Evolutionary conservation across 2,888 invertebrate genomes (phyloP).

Genomic region (Ommatoiulus sabulosus): DNA sequence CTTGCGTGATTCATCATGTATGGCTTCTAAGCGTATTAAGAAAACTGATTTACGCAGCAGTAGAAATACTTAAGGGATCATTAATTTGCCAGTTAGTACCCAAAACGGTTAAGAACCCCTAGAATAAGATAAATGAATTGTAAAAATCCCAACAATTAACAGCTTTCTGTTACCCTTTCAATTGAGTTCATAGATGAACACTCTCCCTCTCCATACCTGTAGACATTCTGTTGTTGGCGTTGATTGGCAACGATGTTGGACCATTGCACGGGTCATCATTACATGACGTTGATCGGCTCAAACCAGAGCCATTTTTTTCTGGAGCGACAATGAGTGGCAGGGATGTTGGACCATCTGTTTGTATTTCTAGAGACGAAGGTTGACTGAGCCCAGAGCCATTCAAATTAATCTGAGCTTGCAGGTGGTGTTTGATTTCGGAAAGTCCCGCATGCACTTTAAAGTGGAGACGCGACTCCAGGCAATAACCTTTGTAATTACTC

Average conservation of each 20-base stretch:
- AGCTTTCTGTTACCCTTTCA: not conserved
- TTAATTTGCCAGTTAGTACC: not conserved
- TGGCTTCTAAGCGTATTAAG: no score
- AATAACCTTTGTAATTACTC: slow-evolving; percentile 88
- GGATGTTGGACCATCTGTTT: not conserved
- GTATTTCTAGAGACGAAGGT: not conserved
- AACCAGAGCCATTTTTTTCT: not conserved
- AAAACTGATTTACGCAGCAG: no score
- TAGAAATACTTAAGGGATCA: not conserved
- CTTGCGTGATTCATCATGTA: no score
- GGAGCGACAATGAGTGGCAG: not conserved
- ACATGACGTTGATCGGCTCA: not conserved
- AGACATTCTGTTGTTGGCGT: not conserved
- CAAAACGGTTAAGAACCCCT: not conserved
- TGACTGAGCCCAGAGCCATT: slow-evolving; percentile 10
- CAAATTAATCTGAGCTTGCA: not conserved
- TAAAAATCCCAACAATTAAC: not conserved
- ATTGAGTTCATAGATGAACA: not conserved
- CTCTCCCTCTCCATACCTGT: not conserved
- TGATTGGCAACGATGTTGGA: not conserved
- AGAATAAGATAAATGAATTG: not conserved
- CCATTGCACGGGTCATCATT: not conserved
- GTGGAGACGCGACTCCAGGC: slow-evolving; percentile 87
- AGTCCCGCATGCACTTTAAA: slow-evolving; percentile 85
- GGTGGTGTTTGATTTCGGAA: slow-evolving; percentile 63